Evolutionary conservation across 92 coral and sea anemone species (phyloP), one percentile per base, ranked within the genome.

Genomic region (Porites cylindrica): DNA sequence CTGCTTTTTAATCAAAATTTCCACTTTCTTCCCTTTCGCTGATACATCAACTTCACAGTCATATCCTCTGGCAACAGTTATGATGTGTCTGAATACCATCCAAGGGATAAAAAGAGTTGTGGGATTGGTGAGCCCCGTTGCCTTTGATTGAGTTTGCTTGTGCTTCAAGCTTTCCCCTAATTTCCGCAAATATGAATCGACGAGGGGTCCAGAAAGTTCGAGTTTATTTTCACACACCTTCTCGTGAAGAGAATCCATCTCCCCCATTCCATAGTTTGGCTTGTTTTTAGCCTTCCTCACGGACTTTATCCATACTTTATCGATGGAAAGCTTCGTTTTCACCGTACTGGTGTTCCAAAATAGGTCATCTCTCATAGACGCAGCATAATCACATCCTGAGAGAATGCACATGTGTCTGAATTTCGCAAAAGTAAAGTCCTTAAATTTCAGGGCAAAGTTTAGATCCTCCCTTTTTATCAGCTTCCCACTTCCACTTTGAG

Each of bases 71-170:
- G 61, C 81, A 9, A 89, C 76, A 51, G 58, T 72, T 47, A 89
- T 4, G 1, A 89, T 78, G 77, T 89, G 90, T 51, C 89, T 75
- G 60, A 83, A 89, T 7, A 89, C 82, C 14, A 76, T 72, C 92
- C 89, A 89, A 8, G 92, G 91, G 8, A 88, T 66, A 53, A 88
- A 88, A 74, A 88, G 29, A n/a, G 59, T 17, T 1, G 60, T 19
- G 19, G 92, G 92, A 72, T 78, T 89, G 20, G 72, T n/a, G 38
- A 89, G 63, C 19, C 92, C 90, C 1, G 89, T 84, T n/a, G 92
- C 89, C 54, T 89, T 83, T 51, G 89, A 89, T 1, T 78, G 77
- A 5, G 75, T 52, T 8, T 85, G 85, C 73, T 84, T 84, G 51
- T 6, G 59, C 20, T 75, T 50, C 61, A 76, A 47, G 56, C 78